Evolutionary conservation across 2,113 vertebrate genomes (phyloP).

Genomic region (Cyphomyrus discorhynchus): DNA sequence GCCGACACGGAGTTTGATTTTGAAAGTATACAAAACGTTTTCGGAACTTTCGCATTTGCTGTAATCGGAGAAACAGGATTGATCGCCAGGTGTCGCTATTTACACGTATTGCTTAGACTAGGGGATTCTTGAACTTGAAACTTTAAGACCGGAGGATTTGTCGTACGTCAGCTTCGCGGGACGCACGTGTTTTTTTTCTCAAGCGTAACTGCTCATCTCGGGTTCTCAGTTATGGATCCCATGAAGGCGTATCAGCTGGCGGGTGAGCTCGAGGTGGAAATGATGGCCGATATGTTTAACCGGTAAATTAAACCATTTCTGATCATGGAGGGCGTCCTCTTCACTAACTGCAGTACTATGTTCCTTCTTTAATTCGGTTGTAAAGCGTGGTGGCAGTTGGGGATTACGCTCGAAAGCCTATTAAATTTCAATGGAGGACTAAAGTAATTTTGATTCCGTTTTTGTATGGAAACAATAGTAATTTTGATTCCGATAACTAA

Average conservation of each 20-base stretch:
- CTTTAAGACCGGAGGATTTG: constrained; percentile 50
- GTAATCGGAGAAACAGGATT: not conserved
- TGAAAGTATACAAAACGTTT: not conserved
- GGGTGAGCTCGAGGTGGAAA: constrained; percentile 89
- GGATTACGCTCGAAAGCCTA: not conserved
- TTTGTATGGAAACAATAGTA: too few species aligned
- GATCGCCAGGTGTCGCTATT: not conserved
- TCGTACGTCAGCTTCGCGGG: not conserved
- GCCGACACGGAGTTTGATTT: not conserved
- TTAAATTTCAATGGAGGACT: not conserved
- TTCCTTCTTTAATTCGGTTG: not conserved
- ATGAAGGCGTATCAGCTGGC: constrained; percentile 72
- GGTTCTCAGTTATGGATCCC: constrained; percentile 38
- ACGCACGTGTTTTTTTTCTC: constrained; percentile 47
- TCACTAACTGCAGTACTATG: not conserved
- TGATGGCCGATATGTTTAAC: constrained; percentile 98
- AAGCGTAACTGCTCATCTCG: constrained; percentile 36
- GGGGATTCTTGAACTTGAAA: constrained; percentile 29
- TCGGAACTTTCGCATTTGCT: not conserved
- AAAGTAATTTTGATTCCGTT: not conserved
- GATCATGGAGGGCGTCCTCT: not conserved
- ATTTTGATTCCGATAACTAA: not conserved
- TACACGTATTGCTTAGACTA: not conserved
- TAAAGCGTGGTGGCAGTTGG: not conserved
- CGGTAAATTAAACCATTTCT: constrained; percentile 55